Conservation (phyloP, 2,113 vertebrate species). For the Sisor rabdophorus region DNA sequence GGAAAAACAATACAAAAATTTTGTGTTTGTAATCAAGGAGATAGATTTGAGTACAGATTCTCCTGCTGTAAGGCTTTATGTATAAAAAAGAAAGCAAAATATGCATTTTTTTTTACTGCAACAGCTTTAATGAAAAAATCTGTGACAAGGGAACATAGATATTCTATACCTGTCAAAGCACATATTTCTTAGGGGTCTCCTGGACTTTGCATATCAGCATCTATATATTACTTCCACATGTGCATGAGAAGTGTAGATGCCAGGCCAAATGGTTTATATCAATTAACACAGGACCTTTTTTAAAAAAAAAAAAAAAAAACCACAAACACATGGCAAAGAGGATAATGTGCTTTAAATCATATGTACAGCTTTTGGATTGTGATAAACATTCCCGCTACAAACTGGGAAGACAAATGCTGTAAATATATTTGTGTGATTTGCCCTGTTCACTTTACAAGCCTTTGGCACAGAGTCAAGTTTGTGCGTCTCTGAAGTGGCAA, state of each 20-base stretch:
- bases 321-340: constrained; percentile 47
- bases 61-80: not conserved
- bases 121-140: not conserved
- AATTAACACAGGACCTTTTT: constrained; percentile 55
- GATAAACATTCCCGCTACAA: constrained; percentile 38
- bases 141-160: not conserved
- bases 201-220: constrained; percentile 44
- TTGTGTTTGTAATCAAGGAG: not conserved
- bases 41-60: not conserved
- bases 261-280: constrained; percentile 60
- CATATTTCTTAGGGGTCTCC: constrained; percentile 54
- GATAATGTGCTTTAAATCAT: constrained; percentile 54
- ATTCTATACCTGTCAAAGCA: constrained; percentile 19
- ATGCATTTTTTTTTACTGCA: too few relatives aligned
- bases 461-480: constrained; percentile 28
- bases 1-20: not conserved
- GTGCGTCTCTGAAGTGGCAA: constrained; percentile 41
- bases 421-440: constrained; percentile 54
- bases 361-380: constrained; percentile 20
- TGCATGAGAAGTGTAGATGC: constrained; percentile 40
- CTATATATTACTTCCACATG: constrained; percentile 59
- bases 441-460: constrained; percentile 40
- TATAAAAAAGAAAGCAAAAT: not conserved
- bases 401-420: constrained; percentile 54
- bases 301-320: constrained; percentile 48